Evolutionary conservation across 1,140 invertebrate species (phyloP), one percentile per base, ranked within the genome.

Genomic region (Drosophila parabipectinata): DNA sequence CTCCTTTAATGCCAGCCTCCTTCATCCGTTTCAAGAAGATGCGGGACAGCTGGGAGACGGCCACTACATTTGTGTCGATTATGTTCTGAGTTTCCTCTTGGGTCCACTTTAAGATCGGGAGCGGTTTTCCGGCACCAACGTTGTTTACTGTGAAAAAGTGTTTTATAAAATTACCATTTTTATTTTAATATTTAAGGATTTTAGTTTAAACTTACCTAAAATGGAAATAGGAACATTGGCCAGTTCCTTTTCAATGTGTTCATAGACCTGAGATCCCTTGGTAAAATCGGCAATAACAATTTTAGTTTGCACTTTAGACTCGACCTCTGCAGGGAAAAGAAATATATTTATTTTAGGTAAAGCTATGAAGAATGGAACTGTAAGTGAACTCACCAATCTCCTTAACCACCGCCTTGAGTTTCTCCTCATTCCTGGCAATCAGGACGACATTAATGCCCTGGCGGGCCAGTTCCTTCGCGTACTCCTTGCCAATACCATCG

Each of bases 401-500:
- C 7, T 93, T 90, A 12, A 95, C 95, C 1, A 95, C 95, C 32
- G 93, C 93, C 45, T 94, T 93, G 5, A 98, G 92, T 85, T 96
- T 97, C 3, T 95, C 94, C 62, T 94, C 91, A 71, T 93, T 97
- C 79, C 97, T 93, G 81, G 97, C 97, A 44, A 98, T 96, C 10
- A 98, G 93, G 21, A 98, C 94, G 5, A 98, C 92, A 92, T 97
- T 98, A 44, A 98, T 91, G 0, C 96, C 95, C 71, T 94, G 94
- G 12, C 93, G 93, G 1, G 97, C 97, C 68, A 98, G 92, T 92
- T 98, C 96, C 76, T 94, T 92, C n/a, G 97, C 96, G 91, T 98
- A 98, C 30, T 96, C 95, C 92, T 96, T 97, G 10, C 97, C 98
- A 83, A 98, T 98, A 4, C 97, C 98, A 93, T 98, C 97, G 12